Percentiles rank a stretch among this genome's conserved stretches.
Evolutionary conservation across 2,888 invertebrate genomes (phyloP).

Genomic region (Cheilosia variabilis): DNA sequence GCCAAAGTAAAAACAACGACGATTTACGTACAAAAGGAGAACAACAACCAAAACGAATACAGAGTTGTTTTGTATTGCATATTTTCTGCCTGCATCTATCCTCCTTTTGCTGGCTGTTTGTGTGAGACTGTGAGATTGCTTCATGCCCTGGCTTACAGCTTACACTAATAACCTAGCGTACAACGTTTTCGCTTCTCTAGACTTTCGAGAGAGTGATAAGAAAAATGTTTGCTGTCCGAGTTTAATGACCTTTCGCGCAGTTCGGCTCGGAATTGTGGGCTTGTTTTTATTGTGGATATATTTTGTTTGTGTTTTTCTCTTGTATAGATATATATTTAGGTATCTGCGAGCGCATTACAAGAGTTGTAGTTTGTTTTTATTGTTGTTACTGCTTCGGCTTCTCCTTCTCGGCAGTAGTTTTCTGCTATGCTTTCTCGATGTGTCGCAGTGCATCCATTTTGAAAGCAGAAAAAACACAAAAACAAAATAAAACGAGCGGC

Average conservation of each 20-base stretch:
- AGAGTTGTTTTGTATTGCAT: constrained; percentile 31
- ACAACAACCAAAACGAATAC: constrained; percentile 12
- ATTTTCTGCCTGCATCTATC: constrained; percentile 11
- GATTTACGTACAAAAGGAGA: neutral
- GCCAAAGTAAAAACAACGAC: constrained; percentile 24
- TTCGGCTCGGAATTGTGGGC: constrained; percentile 20
- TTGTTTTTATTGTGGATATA: constrained; percentile 13
- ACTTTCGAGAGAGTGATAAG: constrained; percentile 71
- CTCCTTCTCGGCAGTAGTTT: neutral
- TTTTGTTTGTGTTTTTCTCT: constrained; percentile 7
- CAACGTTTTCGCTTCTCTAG: constrained; percentile 71
- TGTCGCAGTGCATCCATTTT: constrained; percentile 16
- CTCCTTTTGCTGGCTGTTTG: neutral
- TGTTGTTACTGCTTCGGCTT: neutral
- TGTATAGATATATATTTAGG: neutral
- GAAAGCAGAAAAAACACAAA: neutral
- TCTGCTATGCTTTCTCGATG: constrained; percentile 11
- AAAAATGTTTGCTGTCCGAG: constrained; percentile 57
- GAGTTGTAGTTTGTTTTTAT: neutral
- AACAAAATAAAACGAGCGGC: constrained; percentile 1
- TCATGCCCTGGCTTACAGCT: constrained; percentile 35
- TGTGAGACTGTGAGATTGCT: constrained; percentile 2
- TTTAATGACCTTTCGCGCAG: constrained; percentile 53
- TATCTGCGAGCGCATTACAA: neutral
- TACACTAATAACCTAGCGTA: constrained; percentile 55